These are phyloP conservation scores for Cricetomys ansorgei DNA, from an alignment of 2,113 vertebrate species.

Conservation along the genomic window DNA sequence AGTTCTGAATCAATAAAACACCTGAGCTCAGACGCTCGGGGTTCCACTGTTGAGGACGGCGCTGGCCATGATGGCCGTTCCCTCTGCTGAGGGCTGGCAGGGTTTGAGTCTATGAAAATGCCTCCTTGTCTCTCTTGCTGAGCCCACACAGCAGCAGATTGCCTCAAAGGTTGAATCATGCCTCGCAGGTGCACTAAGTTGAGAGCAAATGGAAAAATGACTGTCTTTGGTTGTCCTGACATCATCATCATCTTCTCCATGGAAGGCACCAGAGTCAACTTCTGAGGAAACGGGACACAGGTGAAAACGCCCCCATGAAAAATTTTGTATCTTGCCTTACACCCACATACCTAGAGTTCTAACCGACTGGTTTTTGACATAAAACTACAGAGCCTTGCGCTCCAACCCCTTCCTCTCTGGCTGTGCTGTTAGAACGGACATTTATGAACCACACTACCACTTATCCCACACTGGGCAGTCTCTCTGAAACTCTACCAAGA, in stretches of 20 bases:
- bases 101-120: too few relatives aligned
- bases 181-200: neutral
- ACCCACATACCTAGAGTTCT: neutral
- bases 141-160: too few relatives aligned
- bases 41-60: too few relatives aligned
- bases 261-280: neutral
- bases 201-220: neutral
- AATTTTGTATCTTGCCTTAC: neutral
- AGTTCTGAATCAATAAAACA: too few relatives aligned
- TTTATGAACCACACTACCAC: neutral
- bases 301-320: neutral
- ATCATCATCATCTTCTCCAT: neutral
- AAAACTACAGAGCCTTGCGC: neutral
- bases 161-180: neutral
- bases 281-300: neutral
- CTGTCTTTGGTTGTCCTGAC: neutral
- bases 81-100: too few relatives aligned
- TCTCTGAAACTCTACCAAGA: neutral
- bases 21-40: too few relatives aligned
- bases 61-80: too few relatives aligned
- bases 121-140: too few relatives aligned
- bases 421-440: neutral
- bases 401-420: too few relatives aligned
- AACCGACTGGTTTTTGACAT: neutral
- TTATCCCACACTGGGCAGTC: neutral